phyloP scores from a whole-genome alignment of 2,888 invertebrate species.

The Ichneumon xanthorius region DNA sequence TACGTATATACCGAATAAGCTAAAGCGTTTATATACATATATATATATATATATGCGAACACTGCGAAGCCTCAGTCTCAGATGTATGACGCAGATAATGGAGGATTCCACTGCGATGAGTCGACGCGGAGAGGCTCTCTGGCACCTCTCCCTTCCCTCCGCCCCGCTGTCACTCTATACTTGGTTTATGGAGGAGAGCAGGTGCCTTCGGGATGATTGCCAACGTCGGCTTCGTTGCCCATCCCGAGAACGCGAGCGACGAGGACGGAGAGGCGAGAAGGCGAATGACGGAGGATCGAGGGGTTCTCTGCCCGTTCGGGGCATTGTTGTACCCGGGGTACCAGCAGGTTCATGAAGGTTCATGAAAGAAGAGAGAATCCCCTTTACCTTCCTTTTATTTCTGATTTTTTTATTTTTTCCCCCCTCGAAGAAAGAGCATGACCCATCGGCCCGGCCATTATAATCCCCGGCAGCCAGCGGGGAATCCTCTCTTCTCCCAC shows the following conservation, averaged over 20 bases:
- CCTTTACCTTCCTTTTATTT: slow-evolving; percentile 37
- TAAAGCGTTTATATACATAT: background rate
- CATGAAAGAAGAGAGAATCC: slow-evolving; percentile 62
- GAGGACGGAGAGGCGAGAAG: slow-evolving; percentile 50
- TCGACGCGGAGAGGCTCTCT: slow-evolving; percentile 56
- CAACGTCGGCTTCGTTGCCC: slow-evolving; percentile 50
- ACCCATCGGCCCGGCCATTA: slow-evolving; percentile 28
- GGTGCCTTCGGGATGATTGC: slow-evolving; percentile 65
- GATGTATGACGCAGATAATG: slow-evolving; percentile 70
- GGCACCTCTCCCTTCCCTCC: slow-evolving; percentile 38
- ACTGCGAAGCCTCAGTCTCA: slow-evolving; percentile 45
- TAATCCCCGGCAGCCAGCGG: slow-evolving; percentile 60
- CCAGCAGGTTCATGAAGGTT: slow-evolving; percentile 67
- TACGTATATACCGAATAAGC: slow-evolving; percentile 29
- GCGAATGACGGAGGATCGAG: slow-evolving; percentile 62
- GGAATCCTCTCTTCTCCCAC: slow-evolving; percentile 36
- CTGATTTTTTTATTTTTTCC: background rate
- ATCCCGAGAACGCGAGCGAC: slow-evolving; percentile 47
- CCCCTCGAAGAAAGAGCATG: slow-evolving; percentile 35
- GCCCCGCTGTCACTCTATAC: slow-evolving; percentile 51
- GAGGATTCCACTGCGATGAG: slow-evolving; percentile 71
- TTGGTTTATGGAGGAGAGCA: slow-evolving; percentile 66
- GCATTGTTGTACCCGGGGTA: slow-evolving; percentile 61
- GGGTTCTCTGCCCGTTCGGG: slow-evolving; percentile 31
- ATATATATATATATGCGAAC: slow-evolving; percentile 6